Evolutionary conservation across 2,797 vertebrate species (phyloP), one percentile per base, ranked within the genome.

Genomic region (Oryzias sinensis): DNA sequence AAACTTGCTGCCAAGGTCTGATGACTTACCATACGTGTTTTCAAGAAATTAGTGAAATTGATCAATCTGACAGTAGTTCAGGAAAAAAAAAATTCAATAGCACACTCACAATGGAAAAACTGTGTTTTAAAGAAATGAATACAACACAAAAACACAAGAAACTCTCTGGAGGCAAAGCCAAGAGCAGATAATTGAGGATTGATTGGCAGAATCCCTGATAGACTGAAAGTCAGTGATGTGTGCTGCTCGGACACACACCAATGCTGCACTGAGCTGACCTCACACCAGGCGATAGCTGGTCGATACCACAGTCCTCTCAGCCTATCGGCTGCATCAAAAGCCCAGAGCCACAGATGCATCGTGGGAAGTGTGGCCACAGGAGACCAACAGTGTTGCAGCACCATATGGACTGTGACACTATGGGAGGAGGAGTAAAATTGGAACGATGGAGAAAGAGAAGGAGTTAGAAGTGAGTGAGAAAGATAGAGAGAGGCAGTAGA

Each of bases 351-450:
- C 89, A 91, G 89, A 92, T 91, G 89, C 89, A 89, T 91, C 86
- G 90, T 91, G 87, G 91, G 89, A 90, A 89, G 90, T 91, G 92
- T 91, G 90, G 89, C 88, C 87, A 92, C 85, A 87, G 88, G 90
- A 90, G 88, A 89, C 89, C 87, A 89, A 89, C 89, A 89, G 90
- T 89, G 90, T 90, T 85, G 87, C 85, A 68, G 85, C 85, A 89
- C 90, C 89, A 90, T 90, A 90, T 89, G 90, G 88, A 91, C 86
- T 87, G 84, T 90, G 82, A 87, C 88, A 86, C 86, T 77, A 76
- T 53, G 49, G 77, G 84, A 86, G 65, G 72, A 80, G 72, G 72
- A 82, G 76, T 54, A 68, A 63, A 73, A 71, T 59, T 72, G 56
- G 72, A 82, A 81, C 65, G 55, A 81, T 68, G 65, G 66, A 68